Percentiles rank a stretch among this genome's conserved stretches.
phyloP scores from a whole-genome alignment of 2,888 invertebrate species.

The Cepaea hortensis region DNA sequence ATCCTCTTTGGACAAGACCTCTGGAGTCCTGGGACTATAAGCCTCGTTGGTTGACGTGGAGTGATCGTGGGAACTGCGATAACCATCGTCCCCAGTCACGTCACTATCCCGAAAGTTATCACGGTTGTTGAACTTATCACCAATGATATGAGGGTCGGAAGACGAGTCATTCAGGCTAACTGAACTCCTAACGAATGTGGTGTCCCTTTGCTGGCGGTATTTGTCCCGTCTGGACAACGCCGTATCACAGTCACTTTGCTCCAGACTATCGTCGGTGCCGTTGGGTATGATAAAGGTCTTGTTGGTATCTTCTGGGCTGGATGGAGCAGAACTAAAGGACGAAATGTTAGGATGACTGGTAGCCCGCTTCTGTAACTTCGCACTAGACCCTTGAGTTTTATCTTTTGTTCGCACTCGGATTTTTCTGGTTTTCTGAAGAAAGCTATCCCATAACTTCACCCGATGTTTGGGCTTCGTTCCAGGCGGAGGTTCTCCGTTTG shows the following conservation, averaged over 20 bases:
- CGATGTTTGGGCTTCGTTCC: slow-evolving; percentile 24
- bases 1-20: background rate
- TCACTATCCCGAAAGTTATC: background rate
- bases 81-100: slow-evolving; percentile 15
- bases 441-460: slow-evolving; percentile 37
- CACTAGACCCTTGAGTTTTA: background rate
- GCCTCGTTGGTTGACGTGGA: background rate
- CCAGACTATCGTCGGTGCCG: background rate
- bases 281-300: background rate
- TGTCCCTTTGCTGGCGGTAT: slow-evolving; percentile 16
- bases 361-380: slow-evolving; percentile 1
- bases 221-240: background rate
- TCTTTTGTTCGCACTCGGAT: slow-evolving; percentile 30
- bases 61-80: slow-evolving; percentile 27
- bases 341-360: slow-evolving; percentile 40
- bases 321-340: background rate
- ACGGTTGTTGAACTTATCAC: background rate
- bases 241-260: background rate
- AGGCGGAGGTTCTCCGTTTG: slow-evolving; percentile 31
- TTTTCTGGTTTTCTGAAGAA: slow-evolving; percentile 38
- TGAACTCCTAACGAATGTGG: background rate
- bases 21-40: background rate
- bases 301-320: background rate
- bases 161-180: slow-evolving; percentile 11
- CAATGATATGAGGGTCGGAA: background rate